These are phyloP conservation scores for Dasysyrphus tricinctus DNA, from an alignment of 2,888 invertebrate species.

Conservation along the genomic window DNA sequence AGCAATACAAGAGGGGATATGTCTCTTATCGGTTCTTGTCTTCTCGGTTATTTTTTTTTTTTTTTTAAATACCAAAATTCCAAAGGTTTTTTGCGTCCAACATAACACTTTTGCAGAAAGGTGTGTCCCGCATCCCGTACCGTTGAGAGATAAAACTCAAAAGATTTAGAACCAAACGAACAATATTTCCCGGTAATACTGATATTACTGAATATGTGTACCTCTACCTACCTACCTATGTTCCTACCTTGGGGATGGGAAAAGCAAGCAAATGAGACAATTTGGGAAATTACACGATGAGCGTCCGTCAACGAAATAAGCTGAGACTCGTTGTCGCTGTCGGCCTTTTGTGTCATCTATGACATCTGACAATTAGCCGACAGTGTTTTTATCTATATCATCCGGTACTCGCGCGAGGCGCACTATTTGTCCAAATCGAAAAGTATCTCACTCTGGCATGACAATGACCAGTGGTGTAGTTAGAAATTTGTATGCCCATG, in stretches of 20 bases:
- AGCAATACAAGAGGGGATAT: slow-evolving; percentile 35
- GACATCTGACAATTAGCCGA: slow-evolving; percentile 73
- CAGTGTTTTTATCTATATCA: slow-evolving; percentile 65
- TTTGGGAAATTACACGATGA: slow-evolving; percentile 59
- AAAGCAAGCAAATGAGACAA: slow-evolving; percentile 74
- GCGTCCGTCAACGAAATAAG: neutral
- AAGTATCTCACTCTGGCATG: slow-evolving; percentile 59
- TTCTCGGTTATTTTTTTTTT: neutral
- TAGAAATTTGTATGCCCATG: neutral
- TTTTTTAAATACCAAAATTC: slow-evolving; percentile 40
- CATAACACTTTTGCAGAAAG: slow-evolving; percentile 68
- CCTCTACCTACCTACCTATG: too few species aligned
- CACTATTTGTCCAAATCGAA: slow-evolving; percentile 68
- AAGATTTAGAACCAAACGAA: slow-evolving; percentile 37
- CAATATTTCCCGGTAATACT: slow-evolving; percentile 61
- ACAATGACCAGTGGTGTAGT: neutral
- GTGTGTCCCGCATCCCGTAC: slow-evolving; percentile 63
- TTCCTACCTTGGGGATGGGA: slow-evolving; percentile 58
- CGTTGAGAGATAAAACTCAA: slow-evolving; percentile 19
- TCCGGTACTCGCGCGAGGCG: slow-evolving; percentile 59
- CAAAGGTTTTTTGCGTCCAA: slow-evolving; percentile 37
- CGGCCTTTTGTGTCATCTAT: slow-evolving; percentile 66
- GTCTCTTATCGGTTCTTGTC: slow-evolving; percentile 61
- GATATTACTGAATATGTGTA: slow-evolving; percentile 35
- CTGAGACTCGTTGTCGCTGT: slow-evolving; percentile 21